Evolutionary conservation across 2,797 vertebrate species (phyloP).

Genomic region (Anniella stebbinsi): DNA sequence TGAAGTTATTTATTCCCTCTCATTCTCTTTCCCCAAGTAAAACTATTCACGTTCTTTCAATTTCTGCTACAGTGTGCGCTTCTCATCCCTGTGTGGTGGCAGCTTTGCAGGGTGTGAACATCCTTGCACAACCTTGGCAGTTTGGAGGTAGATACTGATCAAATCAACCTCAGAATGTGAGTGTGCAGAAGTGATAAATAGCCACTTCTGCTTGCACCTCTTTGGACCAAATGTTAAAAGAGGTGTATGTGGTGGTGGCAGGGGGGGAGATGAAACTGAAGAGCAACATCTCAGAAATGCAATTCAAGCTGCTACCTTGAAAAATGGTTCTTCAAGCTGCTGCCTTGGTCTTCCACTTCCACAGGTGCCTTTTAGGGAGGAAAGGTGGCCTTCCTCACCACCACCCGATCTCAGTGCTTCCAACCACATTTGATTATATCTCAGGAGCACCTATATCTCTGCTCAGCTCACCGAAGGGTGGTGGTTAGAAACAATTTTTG

Average conservation of each 20-base stretch:
- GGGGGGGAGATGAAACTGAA: constrained; percentile 2
- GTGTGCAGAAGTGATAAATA: background rate
- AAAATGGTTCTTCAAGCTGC: background rate
- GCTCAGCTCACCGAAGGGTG: background rate
- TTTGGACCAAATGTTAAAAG: constrained; percentile 31
- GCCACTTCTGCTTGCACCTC: background rate
- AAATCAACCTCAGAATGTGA: too few relatives aligned
- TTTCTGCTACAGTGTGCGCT: background rate
- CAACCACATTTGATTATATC: background rate
- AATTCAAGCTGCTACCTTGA: background rate
- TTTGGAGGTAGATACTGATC: background rate
- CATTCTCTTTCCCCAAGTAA: too few relatives aligned
- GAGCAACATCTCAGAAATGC: background rate
- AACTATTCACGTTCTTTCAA: background rate
- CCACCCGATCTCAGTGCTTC: background rate
- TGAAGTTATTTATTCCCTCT: background rate
- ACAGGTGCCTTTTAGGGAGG: background rate
- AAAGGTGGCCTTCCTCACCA: background rate
- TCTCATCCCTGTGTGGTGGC: background rate
- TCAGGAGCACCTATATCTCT: background rate
- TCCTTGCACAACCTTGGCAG: background rate
- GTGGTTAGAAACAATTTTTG: background rate
- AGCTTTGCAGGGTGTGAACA: background rate
- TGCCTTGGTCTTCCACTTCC: background rate
- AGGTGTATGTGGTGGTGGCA: background rate